phyloP scores from a whole-genome alignment of 1,140 invertebrate genomes.

The Saccostrea cuccullata region DNA sequence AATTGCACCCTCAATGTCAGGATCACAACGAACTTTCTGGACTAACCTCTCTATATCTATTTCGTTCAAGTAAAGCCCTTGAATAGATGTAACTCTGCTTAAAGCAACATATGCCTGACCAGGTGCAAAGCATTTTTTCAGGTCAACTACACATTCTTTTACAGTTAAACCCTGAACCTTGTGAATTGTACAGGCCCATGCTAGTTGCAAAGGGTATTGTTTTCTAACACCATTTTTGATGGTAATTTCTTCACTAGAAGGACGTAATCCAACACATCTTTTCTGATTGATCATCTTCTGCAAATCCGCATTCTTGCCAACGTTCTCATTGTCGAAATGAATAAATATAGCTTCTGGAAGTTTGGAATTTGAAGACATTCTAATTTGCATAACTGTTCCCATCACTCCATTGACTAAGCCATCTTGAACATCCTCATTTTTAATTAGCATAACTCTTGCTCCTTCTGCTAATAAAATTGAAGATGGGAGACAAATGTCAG shows the following conservation, averaged over 20 bases:
- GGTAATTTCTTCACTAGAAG: not conserved
- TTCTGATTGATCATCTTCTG: not conserved
- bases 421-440: constrained; percentile 43
- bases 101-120: not conserved
- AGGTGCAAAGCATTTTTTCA: no score
- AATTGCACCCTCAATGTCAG: not conserved
- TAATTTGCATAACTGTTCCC: constrained; percentile 24
- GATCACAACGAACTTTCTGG: not conserved
- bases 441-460: not conserved
- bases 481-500: no score
- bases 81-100: constrained; percentile 22
- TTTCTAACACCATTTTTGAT: constrained; percentile 34
- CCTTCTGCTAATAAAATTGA: no score
- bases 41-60: not conserved
- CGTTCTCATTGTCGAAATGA: constrained; percentile 38
- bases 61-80: constrained; percentile 8
- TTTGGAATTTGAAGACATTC: not conserved
- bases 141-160: no score
- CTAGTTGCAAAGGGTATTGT: constrained; percentile 36
- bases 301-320: constrained; percentile 27
- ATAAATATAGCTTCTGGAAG: constrained; percentile 13
- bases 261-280: not conserved
- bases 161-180: no score
- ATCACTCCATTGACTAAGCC: constrained; percentile 48
- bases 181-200: no score